Conservation (phyloP, 2,888 invertebrate genomes). For the Ochlodes sylvanus region DNA sequence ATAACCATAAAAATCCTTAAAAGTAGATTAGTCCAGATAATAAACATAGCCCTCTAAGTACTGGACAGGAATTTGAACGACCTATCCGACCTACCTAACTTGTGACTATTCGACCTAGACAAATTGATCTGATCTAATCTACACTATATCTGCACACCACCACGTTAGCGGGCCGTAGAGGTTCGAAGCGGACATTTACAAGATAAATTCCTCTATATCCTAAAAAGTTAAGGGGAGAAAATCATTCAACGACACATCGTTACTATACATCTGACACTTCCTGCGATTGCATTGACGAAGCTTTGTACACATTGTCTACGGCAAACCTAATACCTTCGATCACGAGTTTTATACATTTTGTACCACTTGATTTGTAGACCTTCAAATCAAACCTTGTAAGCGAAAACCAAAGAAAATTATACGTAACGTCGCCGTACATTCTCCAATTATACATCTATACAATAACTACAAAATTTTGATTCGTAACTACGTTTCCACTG, state of each 20-base stretch:
- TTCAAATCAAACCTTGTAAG: too few relatives aligned
- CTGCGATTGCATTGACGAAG: slow-evolving; percentile 21
- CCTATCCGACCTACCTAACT: slow-evolving; percentile 59
- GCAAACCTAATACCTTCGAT: slow-evolving; percentile 42
- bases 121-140: slow-evolving; percentile 60
- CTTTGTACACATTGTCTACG: slow-evolving; percentile 41
- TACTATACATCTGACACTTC: slow-evolving; percentile 32
- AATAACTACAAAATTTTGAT: slow-evolving; percentile 5
- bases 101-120: slow-evolving; percentile 58
- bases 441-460: slow-evolving; percentile 2
- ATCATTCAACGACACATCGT: slow-evolving; percentile 30
- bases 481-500: slow-evolving; percentile 2
- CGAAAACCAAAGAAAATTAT: neutral
- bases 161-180: slow-evolving; percentile 29
- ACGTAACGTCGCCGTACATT: neutral
- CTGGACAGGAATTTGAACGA: slow-evolving; percentile 55
- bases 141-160: slow-evolving; percentile 42
- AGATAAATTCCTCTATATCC: slow-evolving; percentile 34
- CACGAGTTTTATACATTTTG: slow-evolving; percentile 19
- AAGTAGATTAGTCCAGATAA: slow-evolving; percentile 37
- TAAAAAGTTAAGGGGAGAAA: slow-evolving; percentile 34
- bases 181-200: slow-evolving; percentile 37
- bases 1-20: slow-evolving; percentile 33
- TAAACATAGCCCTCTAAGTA: slow-evolving; percentile 32
- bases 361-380: neutral